These are phyloP conservation scores for Drosophila fungiperda DNA, from an alignment of 2,888 invertebrate genomes.

Conservation along the genomic window DNA sequence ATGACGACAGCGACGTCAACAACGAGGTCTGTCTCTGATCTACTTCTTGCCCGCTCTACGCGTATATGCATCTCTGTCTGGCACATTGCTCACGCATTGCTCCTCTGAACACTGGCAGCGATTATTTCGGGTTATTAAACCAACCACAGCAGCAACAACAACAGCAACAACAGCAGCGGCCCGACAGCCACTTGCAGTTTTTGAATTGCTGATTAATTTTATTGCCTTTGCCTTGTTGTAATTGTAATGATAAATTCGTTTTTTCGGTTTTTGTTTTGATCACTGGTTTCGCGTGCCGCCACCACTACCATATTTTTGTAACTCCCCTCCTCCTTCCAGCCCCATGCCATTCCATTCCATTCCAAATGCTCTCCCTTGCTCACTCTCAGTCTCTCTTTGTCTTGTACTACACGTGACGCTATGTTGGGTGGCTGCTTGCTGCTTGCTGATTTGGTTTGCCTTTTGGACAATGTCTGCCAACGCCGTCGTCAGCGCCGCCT, in stretches of 20 bases:
- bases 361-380: conserved; percentile 10
- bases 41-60: conserved; percentile 64
- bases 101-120: conserved; percentile 53
- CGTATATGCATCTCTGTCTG: conserved; percentile 72
- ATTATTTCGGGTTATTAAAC: conserved; percentile 79
- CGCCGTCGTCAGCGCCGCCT: conserved; percentile 66
- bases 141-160: conserved; percentile 62
- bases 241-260: conserved; percentile 79
- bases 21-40: conserved; percentile 55
- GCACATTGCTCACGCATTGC: conserved; percentile 28
- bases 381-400: conserved; percentile 1
- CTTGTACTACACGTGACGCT: conserved; percentile 66
- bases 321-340: not conserved
- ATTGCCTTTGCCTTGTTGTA: conserved; percentile 78
- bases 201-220: conserved; percentile 82
- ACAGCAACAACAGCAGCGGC: conserved; percentile 31
- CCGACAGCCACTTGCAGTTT: conserved; percentile 77
- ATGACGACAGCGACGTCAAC: conserved; percentile 64
- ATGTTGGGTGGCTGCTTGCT: conserved; percentile 63
- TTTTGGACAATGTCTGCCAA: conserved; percentile 68
- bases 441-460: conserved; percentile 55
- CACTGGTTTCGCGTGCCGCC: conserved; percentile 66
- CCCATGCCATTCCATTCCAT: conserved; percentile 2
- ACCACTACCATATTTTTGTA: conserved; percentile 21
- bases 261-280: conserved; percentile 81